Conservation (phyloP, 2,888 invertebrate species). For the Zygogramma bicolorata region DNA sequence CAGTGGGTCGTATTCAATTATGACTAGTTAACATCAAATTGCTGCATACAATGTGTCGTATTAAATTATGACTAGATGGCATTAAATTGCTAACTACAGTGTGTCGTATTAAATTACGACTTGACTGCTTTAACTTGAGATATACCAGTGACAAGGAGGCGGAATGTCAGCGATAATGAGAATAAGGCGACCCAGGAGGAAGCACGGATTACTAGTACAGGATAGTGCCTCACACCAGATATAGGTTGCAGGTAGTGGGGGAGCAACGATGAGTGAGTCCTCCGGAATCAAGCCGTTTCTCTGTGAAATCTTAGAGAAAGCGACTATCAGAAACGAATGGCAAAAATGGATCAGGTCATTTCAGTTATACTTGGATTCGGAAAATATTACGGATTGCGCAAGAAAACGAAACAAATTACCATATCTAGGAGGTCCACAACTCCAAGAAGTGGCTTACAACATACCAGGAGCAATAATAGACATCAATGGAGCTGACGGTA, state of each 20-base stretch:
- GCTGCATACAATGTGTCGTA: too few relatives aligned
- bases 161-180: too few relatives aligned
- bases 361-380: constrained; percentile 49
- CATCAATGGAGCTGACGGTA: too few relatives aligned
- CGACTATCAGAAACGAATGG: constrained; percentile 46
- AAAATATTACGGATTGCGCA: constrained; percentile 44
- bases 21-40: too few relatives aligned
- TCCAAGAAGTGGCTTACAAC: constrained; percentile 52
- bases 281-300: constrained; percentile 38
- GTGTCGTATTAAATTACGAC: too few relatives aligned
- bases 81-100: too few relatives aligned
- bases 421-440: constrained; percentile 50
- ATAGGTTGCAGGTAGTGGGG: too few relatives aligned
- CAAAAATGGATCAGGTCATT: constrained; percentile 52
- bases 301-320: constrained; percentile 48
- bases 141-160: too few relatives aligned
- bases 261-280: background rate
- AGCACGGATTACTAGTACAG: background rate
- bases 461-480: constrained; percentile 51
- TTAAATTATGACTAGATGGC: too few relatives aligned
- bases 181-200: too few relatives aligned
- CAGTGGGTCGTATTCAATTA: too few relatives aligned
- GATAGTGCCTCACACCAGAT: background rate
- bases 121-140: too few relatives aligned
- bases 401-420: constrained; percentile 51